phyloP scores from a whole-genome alignment of 2,113 vertebrate species.

The Percina caprodes region DNA sequence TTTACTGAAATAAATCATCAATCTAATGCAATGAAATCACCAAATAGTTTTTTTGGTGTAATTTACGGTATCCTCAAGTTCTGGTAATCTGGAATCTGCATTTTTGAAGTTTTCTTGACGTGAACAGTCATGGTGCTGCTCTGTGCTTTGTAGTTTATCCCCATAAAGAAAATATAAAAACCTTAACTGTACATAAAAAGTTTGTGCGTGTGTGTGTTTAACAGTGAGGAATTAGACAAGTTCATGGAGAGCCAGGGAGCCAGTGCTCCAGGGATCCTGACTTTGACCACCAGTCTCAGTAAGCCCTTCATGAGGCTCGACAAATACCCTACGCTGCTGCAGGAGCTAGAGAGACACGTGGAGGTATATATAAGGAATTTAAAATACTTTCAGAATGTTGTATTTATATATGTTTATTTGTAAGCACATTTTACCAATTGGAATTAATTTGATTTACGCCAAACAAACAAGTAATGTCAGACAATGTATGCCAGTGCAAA shows the following conservation, averaged over 20 bases:
- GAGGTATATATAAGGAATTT: conserved; percentile 85
- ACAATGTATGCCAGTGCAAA: neutral
- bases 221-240: conserved; percentile 93
- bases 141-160: neutral
- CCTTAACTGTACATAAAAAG: neutral
- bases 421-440: neutral
- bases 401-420: neutral
- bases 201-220: conserved; percentile 14
- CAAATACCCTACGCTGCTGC: conserved; percentile 93
- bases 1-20: neutral
- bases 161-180: neutral
- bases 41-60: neutral
- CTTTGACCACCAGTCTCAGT: conserved; percentile 96
- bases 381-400: neutral
- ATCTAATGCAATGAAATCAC: neutral
- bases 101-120: neutral
- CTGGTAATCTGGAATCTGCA: neutral
- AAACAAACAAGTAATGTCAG: neutral
- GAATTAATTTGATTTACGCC: neutral
- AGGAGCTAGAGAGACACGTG: conserved; percentile 96
- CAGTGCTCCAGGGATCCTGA: conserved; percentile 89
- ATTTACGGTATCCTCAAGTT: neutral
- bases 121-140: neutral
- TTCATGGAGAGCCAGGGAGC: conserved; percentile 98
- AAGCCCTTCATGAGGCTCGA: conserved; percentile 97